Evolutionary conservation across 53 echinoderm and acorn worm species (phyloP), one percentile per base, ranked within the genome.

Genomic region (Patiria pectinifera): DNA sequence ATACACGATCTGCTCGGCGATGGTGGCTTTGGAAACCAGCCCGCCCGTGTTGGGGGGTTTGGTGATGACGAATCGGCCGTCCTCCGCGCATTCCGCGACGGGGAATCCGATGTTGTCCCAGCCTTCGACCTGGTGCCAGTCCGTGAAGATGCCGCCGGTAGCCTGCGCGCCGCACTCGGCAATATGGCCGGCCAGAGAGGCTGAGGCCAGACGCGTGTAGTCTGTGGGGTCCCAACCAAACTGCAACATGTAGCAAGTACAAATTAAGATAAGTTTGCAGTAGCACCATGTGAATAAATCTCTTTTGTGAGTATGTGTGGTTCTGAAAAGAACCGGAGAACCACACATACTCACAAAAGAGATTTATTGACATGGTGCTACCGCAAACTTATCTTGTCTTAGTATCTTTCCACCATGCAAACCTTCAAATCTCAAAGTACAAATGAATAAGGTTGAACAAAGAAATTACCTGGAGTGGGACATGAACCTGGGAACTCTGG

Each of bases 91-190:
- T 63, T 99, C 97, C 43, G 95, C 94, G 13, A 99, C 94, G 71
- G 99, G 99, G 77, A 99, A 99, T 15, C 99, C 99, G 18, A 97
- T 99, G 85, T 97, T 99, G 47, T 99, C 99, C 99, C 97, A 97
- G 77, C 43, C 82, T 2, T 35, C 24, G 4, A 92, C 95, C 48
- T 93, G 93, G 69, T 97, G 97, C 99, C 99, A 99, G 85, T 99
- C 99, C 6, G 99, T 99, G 78, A 99, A 99, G 61, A 97, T 91
- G 7, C 99, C 99, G 1, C 99, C 99, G 1, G 99, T 99, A 11
- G 96, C 96, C 89, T 99, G 99, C 45, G 97, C 99, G 43, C 99
- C 99, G 91, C 99, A 99, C 84, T 99, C 99, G 18, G 97, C 97
- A 62, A 99, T 89, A 92, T 99, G 99, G 62, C 99, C 99, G 12